Percentiles rank a stretch among this genome's conserved stretches.
phyloP scores from a whole-genome alignment of 1,140 invertebrate species.

The Drosophila grimshawi region DNA sequence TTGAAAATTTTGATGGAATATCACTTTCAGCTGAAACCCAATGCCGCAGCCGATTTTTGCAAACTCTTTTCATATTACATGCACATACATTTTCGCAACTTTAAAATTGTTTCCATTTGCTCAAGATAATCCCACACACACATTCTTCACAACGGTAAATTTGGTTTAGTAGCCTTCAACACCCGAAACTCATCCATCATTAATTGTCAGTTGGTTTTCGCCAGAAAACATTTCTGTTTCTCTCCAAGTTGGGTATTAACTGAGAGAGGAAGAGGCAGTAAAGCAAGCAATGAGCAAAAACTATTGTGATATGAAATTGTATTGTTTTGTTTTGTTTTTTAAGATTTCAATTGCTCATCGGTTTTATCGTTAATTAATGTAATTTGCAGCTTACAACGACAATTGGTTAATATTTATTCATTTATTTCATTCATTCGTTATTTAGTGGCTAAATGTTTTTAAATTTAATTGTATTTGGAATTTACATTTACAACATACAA shows the following conservation, averaged over 20 bases:
- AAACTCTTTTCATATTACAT: neutral
- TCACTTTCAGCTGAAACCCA: too few relatives aligned
- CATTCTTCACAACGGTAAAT: constrained; percentile 32
- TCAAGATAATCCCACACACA: constrained; percentile 15
- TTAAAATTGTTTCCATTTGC: constrained; percentile 28
- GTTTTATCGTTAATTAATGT: constrained; percentile 7
- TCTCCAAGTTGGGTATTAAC: neutral
- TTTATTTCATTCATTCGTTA: constrained; percentile 57
- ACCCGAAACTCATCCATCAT: constrained; percentile 60
- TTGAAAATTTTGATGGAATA: too few relatives aligned
- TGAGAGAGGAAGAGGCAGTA: neutral
- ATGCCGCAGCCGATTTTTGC: too few relatives aligned
- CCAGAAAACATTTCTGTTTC: constrained; percentile 14
- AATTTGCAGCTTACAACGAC: constrained; percentile 21
- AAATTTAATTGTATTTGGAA: constrained; percentile 52
- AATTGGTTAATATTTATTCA: constrained; percentile 37
- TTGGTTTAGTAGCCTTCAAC: constrained; percentile 24
- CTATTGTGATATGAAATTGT: constrained; percentile 14
- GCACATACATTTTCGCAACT: constrained; percentile 9
- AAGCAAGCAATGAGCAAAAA: constrained; percentile 5
- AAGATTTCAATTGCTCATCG: constrained; percentile 2
- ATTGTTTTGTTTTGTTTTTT: constrained; percentile 7
- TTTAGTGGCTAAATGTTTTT: constrained; percentile 59
- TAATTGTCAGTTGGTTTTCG: constrained; percentile 36
- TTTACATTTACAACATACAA: constrained; percentile 71